Conservation (phyloP, 2,113 vertebrate species). For the Alethe diademata region DNA sequence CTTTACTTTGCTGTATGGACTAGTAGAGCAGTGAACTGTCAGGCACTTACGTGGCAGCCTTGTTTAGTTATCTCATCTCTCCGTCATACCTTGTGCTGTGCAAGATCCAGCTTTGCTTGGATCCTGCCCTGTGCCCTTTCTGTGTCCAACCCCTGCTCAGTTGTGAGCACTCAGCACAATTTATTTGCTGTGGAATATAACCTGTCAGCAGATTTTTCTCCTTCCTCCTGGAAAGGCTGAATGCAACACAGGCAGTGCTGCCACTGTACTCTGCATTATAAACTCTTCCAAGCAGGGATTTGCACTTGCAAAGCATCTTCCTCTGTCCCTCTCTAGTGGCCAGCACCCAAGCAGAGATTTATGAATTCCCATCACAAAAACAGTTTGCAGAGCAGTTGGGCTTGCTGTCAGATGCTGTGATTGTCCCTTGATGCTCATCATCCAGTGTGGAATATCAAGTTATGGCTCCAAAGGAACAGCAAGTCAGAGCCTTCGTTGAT, state of each 20-base stretch:
- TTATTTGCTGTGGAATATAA: not conserved
- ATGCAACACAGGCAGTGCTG: not conserved
- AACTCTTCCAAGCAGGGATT: not conserved
- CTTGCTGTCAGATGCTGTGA: not conserved
- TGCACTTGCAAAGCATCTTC: not conserved
- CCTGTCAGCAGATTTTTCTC: slow-evolving; percentile 3
- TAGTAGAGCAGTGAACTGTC: not conserved
- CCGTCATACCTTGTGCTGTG: fast-evolving
- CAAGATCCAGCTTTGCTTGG: not conserved
- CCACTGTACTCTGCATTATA: not conserved
- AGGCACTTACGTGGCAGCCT: not conserved
- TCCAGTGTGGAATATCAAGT: not conserved
- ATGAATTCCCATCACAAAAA: not conserved
- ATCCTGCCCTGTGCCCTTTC: not conserved
- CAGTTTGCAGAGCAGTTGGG: not conserved
- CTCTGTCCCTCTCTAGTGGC: not conserved
- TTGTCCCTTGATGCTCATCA: not conserved
- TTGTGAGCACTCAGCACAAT: not conserved
- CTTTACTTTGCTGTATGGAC: not conserved
- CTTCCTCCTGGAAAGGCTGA: not conserved
- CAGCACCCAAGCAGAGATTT: not conserved
- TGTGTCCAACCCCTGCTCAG: not conserved
- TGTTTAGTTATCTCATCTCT: not conserved
- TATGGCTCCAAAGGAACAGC: not conserved
- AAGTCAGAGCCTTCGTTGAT: not conserved